Evolutionary conservation across 2,113 vertebrate species (phyloP).

Genomic region (Seriola aureovittata): DNA sequence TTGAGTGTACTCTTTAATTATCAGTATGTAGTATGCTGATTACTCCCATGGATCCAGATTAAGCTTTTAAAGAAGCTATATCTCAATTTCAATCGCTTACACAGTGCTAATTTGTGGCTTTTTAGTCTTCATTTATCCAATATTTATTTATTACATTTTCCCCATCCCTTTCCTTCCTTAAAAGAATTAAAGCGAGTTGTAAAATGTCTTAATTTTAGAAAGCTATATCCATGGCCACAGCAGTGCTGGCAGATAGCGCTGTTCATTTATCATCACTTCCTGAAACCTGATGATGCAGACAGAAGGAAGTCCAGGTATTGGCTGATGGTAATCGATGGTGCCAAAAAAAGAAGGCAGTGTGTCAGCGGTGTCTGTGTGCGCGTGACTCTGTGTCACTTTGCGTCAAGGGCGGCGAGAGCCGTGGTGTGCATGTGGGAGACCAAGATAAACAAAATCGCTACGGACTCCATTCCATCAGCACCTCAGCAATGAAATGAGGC

Average conservation of each 20-base stretch:
- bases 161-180: not conserved
- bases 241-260: slow-evolving; percentile 28
- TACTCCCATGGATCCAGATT: not conserved
- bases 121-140: slow-evolving; percentile 6
- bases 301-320: slow-evolving; percentile 64
- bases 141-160: not conserved
- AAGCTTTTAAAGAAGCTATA: not conserved
- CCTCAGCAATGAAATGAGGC: slow-evolving; percentile 6
- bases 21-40: not conserved
- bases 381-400: slow-evolving; percentile 5
- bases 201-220: slow-evolving; percentile 37
- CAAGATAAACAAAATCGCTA: slow-evolving; percentile 67
- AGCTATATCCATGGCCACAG: slow-evolving; percentile 17
- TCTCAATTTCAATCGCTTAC: not conserved
- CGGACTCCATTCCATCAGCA: slow-evolving; percentile 56
- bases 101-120: not conserved
- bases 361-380: slow-evolving; percentile 49
- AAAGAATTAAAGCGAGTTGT: not conserved
- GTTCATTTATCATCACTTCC: slow-evolving; percentile 66
- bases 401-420: slow-evolving; percentile 32
- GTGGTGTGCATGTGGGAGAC: slow-evolving; percentile 39
- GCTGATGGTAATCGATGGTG: slow-evolving; percentile 65
- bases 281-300: slow-evolving; percentile 70
- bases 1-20: not conserved
- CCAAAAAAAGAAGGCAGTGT: slow-evolving; percentile 54